Conservation (phyloP, 2,113 vertebrate species). For the Lepidothrix coronata region DNA sequence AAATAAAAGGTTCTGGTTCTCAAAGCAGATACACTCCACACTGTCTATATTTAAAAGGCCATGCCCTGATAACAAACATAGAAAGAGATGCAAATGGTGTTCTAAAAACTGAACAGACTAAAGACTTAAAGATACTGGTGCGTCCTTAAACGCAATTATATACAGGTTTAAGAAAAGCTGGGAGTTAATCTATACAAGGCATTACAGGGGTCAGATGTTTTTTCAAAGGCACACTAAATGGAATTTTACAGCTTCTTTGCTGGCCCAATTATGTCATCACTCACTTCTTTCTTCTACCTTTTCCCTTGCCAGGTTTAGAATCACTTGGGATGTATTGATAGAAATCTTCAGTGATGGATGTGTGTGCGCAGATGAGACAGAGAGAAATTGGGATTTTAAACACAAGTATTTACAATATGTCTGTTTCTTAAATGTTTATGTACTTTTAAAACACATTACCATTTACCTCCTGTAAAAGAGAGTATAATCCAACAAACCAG, state of each 20-base stretch:
- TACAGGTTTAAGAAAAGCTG: slow-evolving; percentile 51
- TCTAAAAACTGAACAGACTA: slow-evolving; percentile 5
- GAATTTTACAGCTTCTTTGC: slow-evolving; percentile 61
- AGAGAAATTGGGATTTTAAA: neutral
- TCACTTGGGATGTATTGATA: neutral
- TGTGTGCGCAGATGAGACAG: neutral
- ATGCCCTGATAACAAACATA: neutral
- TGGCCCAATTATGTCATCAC: slow-evolving; percentile 49
- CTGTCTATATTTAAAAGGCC: slow-evolving; percentile 5
- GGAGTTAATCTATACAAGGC: slow-evolving; percentile 52
- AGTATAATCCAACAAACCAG: neutral
- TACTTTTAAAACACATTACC: neutral
- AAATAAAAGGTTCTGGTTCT: neutral
- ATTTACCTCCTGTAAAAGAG: neutral
- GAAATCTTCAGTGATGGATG: neutral
- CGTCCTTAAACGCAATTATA: neutral
- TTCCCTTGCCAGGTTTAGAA: slow-evolving; percentile 12
- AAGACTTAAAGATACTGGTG: neutral
- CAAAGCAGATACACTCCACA: neutral
- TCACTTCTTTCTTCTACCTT: neutral
- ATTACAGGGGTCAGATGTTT: slow-evolving; percentile 45
- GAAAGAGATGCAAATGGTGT: neutral
- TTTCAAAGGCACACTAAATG: slow-evolving; percentile 17
- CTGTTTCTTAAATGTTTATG: neutral
- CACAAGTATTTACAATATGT: neutral